Base-by-base conservation (phyloP, 2,113 vertebrate genomes). In the Microtus richardsoni region DNA sequence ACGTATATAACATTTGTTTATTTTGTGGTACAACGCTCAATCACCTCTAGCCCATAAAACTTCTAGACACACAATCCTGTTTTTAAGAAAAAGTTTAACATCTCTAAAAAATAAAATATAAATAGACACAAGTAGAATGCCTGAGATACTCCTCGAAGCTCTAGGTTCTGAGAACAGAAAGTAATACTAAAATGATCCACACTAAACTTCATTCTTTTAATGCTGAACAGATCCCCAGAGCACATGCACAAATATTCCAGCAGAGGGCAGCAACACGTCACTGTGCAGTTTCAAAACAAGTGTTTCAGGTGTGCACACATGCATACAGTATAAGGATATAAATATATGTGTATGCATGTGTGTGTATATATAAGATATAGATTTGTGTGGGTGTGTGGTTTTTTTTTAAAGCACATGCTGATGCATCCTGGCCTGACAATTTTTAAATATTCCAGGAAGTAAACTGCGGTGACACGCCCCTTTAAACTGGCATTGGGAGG, bases 201-300 rank as follows among this genome's bases (percentile, higher is more conserved):
- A 26, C 7, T 41, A 62, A 54, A 47, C 7, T 36, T 83, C 12
- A 49, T 86, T 64, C 62, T 44, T 85, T 68, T 10, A 19, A 36
- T 68, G 30, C 13, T 33, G 30, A 66, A 22, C 30, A 68, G 41
- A 68, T 33, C 60, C 82, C 17, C 80, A 47, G 39, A 80, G 9
- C 39, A 86, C 33, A 88, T 79, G 75, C 49, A 96, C 22, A 85
- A 77, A 87, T 12, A 17, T 87, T 85, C 84, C 97, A 96, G 93
- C 75, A 98, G 97, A 91, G 93, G 91, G 95, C 90, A 97, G 97
- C 75, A 94, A 95, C 96, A 94, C 12, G 52, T 82, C 77, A 96
- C 36, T 54, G 60, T 88, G 24, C 49, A 75, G 64, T 77, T 74
- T 88, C 92, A 39, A n/a, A 62, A 39, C 39, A 16, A 17, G 17